Conservation (phyloP, 2,113 vertebrate species). For the Pteronura brasiliensis region DNA sequence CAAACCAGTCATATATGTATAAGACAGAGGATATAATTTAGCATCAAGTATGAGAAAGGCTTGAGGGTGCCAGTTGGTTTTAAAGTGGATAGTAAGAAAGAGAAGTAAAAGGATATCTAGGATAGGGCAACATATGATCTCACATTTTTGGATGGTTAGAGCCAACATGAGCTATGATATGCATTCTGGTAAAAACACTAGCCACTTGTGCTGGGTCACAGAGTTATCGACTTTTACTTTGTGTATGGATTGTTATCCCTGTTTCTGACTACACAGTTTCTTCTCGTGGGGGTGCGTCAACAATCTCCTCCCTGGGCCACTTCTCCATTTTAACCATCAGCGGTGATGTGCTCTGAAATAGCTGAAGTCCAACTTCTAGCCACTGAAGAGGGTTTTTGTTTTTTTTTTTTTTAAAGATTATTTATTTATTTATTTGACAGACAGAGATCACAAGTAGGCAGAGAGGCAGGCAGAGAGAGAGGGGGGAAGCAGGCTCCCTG, state of each 20-base stretch:
- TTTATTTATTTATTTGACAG: too few species aligned
- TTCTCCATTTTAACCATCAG: not conserved
- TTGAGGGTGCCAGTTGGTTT: not conserved
- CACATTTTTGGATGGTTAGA: not conserved
- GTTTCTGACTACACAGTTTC: not conserved
- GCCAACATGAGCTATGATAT: too few species aligned
- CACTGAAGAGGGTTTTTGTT: too few species aligned
- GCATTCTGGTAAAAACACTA: rapidly evolving
- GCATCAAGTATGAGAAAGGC: not conserved
- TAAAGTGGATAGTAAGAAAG: not conserved
- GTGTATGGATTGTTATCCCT: rapidly evolving
- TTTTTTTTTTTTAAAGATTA: too few species aligned
- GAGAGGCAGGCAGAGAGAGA: too few species aligned
- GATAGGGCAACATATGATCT: too few species aligned
- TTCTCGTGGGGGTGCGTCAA: not conserved
- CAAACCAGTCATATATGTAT: not conserved
- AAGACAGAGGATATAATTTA: not conserved
- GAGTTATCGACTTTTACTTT: not conserved
- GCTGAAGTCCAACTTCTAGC: rapidly evolving
- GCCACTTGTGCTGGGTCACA: not conserved
- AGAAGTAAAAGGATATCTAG: not conserved
- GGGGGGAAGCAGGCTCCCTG: too few species aligned
- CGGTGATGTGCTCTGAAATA: not conserved
- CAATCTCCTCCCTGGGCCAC: rapidly evolving
- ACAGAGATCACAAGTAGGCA: too few species aligned